Conservation (phyloP, 2,888 invertebrate species). For the Drosophila suboccidentalis region DNA sequence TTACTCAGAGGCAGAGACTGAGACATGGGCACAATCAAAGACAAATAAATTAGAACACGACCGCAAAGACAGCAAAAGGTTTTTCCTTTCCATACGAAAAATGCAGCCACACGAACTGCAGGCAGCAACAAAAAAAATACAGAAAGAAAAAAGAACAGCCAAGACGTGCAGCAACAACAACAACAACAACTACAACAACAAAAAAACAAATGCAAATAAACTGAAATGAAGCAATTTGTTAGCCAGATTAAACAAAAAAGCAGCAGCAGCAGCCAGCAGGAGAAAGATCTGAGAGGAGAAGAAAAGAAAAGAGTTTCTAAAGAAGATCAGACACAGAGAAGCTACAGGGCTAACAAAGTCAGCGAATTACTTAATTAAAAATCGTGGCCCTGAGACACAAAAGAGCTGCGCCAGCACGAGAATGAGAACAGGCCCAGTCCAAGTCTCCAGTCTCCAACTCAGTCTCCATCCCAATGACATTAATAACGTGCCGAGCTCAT, state of each 20-base stretch:
- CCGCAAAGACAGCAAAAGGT: constrained; percentile 62
- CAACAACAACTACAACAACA: constrained; percentile 38
- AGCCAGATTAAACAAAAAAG: constrained; percentile 72
- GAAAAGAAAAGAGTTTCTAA: constrained; percentile 34
- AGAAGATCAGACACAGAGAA: constrained; percentile 48
- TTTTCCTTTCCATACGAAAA: constrained; percentile 35
- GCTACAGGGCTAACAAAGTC: constrained; percentile 76
- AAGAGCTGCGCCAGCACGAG: constrained; percentile 37
- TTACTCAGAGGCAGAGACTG: constrained; percentile 37
- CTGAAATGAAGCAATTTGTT: constrained; percentile 81
- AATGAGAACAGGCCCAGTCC: constrained; percentile 31
- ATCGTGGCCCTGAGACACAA: constrained; percentile 75
- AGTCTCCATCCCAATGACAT: constrained; percentile 61
- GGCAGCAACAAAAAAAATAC: constrained; percentile 6
- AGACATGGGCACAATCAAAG: constrained; percentile 78
- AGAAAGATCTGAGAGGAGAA: constrained; percentile 10
- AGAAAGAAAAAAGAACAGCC: constrained; percentile 28
- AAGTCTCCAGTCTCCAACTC: constrained; percentile 22
- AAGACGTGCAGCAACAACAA: constrained; percentile 49
- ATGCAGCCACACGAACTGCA: constrained; percentile 58
- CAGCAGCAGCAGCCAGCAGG: constrained; percentile 10
- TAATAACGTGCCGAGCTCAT: constrained; percentile 80
- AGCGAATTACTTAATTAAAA: constrained; percentile 85
- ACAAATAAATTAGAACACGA: constrained; percentile 82
- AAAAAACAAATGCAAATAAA: constrained; percentile 78